These are phyloP conservation scores for Adineta ricciae DNA, from an alignment of 2,888 invertebrate genomes.

Conservation along the genomic window DNA sequence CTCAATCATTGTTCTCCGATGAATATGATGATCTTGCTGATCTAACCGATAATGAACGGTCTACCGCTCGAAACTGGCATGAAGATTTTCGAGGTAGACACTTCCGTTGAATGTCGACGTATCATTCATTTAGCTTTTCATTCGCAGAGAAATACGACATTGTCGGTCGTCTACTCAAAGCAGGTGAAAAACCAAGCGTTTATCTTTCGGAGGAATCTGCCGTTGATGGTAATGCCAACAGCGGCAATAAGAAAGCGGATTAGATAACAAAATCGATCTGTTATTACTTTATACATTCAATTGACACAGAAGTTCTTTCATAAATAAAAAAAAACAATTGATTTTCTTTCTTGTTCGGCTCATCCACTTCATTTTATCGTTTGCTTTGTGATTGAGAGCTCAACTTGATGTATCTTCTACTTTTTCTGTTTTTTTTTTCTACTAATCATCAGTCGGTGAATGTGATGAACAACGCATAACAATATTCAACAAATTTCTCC, in stretches of 20 bases:
- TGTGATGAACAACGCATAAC: background rate
- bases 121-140: background rate
- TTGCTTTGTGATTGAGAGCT: background rate
- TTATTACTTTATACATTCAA: background rate
- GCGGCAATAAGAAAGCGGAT: background rate
- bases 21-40: conserved; percentile 92
- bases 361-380: background rate
- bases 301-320: background rate
- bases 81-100: conserved; percentile 24
- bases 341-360: background rate
- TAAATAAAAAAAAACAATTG: background rate
- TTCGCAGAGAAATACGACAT: conserved; percentile 79
- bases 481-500: background rate
- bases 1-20: conserved; percentile 59
- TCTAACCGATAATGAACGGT: conserved; percentile 67
- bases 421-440: background rate
- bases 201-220: conserved; percentile 73
- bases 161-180: conserved; percentile 76
- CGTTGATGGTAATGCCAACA: background rate
- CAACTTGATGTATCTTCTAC: background rate
- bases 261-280: background rate
- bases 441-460: background rate
- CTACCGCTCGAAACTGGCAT: background rate
- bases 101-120: too few species aligned
- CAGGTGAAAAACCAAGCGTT: conserved; percentile 76